Conservation (phyloP, 2,888 invertebrate genomes). For the Dasypolia templi region DNA sequence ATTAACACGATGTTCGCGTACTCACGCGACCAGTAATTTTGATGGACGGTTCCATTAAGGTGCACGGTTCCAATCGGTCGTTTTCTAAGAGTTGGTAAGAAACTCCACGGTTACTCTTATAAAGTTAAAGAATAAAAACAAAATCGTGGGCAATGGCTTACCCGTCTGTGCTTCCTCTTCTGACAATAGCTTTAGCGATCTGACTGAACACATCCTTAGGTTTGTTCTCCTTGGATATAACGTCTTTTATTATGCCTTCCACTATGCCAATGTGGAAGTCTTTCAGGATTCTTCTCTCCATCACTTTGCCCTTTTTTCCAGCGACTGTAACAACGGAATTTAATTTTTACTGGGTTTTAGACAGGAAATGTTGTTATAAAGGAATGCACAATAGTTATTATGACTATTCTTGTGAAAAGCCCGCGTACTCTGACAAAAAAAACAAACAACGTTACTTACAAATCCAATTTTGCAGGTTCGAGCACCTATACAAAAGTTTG, state of each 20-base stretch:
- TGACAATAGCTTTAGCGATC: conserved; percentile 95
- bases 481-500: too few species aligned
- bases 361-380: too few species aligned
- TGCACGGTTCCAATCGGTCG: not conserved
- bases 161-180: conserved; percentile 88
- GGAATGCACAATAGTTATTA: too few species aligned
- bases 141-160: conserved; percentile 28
- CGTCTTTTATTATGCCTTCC: conserved; percentile 94
- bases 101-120: not conserved
- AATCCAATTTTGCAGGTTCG: too few species aligned
- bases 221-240: conserved; percentile 92
- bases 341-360: too few species aligned
- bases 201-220: conserved; percentile 95
- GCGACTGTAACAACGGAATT: conserved; percentile 90
- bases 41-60: not conserved
- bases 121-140: not conserved
- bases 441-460: too few species aligned
- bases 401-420: too few species aligned
- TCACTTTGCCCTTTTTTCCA: conserved; percentile 95
- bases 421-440: too few species aligned
- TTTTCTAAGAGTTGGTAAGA: not conserved
- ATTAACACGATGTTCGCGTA: not conserved
- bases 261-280: conserved; percentile 98
- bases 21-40: not conserved
- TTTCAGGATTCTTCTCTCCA: conserved; percentile 96